Conservation (phyloP, 2,113 vertebrate species). For the Bolborhynchus lineola region DNA sequence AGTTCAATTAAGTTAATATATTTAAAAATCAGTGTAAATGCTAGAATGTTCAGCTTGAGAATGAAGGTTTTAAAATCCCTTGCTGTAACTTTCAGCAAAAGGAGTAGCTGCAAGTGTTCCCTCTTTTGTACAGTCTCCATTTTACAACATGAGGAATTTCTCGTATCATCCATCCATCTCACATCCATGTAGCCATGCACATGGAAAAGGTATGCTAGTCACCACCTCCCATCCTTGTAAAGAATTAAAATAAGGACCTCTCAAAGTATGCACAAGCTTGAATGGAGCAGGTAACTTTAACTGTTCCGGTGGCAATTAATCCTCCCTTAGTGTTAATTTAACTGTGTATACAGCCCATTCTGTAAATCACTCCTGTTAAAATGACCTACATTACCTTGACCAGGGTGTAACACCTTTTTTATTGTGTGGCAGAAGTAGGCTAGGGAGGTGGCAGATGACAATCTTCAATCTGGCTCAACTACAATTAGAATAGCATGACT, state of each 20-base stretch:
- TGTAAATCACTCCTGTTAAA: background rate
- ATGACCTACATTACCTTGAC: background rate
- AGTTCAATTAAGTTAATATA: background rate
- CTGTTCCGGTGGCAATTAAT: background rate
- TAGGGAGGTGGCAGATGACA: background rate
- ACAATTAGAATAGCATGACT: background rate
- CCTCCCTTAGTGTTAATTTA: background rate
- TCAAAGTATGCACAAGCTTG: background rate
- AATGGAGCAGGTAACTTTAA: background rate
- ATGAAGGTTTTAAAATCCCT: background rate
- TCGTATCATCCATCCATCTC: background rate
- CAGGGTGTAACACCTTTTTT: background rate
- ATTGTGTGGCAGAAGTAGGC: background rate
- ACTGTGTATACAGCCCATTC: background rate
- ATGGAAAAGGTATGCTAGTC: background rate
- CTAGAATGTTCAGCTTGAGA: background rate
- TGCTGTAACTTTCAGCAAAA: background rate
- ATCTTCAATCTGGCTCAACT: background rate
- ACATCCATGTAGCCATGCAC: background rate
- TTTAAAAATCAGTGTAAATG: background rate
- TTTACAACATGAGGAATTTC: background rate
- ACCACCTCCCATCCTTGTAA: background rate
- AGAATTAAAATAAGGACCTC: background rate
- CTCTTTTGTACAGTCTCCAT: background rate
- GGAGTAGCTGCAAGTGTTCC: background rate